phyloP scores from a whole-genome alignment of 2,888 invertebrate genomes.

The Philaethria dido region DNA sequence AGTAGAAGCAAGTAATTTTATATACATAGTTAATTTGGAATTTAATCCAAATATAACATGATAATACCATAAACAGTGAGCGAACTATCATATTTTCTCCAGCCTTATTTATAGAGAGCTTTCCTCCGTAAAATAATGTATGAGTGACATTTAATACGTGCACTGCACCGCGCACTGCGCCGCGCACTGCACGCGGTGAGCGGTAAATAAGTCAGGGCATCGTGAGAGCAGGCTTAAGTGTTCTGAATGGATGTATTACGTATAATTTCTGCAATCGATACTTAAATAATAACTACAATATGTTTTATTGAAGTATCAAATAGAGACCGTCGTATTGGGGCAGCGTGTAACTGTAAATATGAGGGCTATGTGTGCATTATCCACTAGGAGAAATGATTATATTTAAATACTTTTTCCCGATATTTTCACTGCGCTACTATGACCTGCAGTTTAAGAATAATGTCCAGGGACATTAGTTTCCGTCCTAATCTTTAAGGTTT shows the following conservation, averaged over 20 bases:
- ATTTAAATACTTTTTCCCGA: too few species aligned
- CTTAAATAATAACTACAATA: slow-evolving; percentile 1
- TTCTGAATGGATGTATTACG: neutral
- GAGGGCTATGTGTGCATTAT: too few species aligned
- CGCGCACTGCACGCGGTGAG: neutral
- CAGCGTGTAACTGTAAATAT: too few species aligned
- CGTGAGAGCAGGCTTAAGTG: slow-evolving; percentile 15
- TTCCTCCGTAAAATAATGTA: slow-evolving; percentile 6
- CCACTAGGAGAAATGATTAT: too few species aligned
- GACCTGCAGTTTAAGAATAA: too few species aligned
- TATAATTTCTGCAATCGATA: slow-evolving; percentile 5
- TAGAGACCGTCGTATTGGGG: too few species aligned
- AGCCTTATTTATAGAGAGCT: slow-evolving; percentile 11
- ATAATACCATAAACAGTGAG: slow-evolving; percentile 3
- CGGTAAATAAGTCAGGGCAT: neutral
- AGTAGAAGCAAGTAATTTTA: too few species aligned
- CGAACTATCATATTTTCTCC: slow-evolving; percentile 19
- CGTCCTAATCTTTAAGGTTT: too few species aligned
- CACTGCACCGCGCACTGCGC: too few species aligned
- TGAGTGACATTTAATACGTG: slow-evolving; percentile 14
- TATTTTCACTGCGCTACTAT: too few species aligned
- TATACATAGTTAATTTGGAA: neutral
- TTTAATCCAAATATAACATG: neutral
- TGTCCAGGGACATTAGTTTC: too few species aligned
- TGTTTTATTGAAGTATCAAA: neutral